Percentiles rank a stretch among this genome's conserved stretches.
Evolutionary conservation across 1,140 invertebrate genomes (phyloP).

Genomic region (Drosophila orena): DNA sequence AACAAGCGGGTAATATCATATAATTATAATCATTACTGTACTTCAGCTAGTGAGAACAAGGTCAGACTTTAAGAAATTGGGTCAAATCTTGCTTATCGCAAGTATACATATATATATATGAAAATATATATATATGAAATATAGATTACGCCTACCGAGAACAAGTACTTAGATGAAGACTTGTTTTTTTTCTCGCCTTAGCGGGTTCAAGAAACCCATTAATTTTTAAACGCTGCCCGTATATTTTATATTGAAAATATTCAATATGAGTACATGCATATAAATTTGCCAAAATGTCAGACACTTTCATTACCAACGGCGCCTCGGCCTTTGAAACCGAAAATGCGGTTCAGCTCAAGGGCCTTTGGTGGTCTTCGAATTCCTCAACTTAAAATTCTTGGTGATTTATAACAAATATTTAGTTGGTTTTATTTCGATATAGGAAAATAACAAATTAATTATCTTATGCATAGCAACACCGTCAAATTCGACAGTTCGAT

Average conservation of each 20-base stretch:
- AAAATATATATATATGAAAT: background rate
- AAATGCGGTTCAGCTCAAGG: slow-evolving; percentile 22
- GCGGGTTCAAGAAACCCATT: slow-evolving; percentile 67
- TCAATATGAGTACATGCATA: slow-evolving; percentile 1
- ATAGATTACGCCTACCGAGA: slow-evolving; percentile 1
- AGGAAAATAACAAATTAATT: slow-evolving; percentile 65
- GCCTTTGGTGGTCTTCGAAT: slow-evolving; percentile 19
- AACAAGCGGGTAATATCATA: background rate
- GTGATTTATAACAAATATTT: slow-evolving; percentile 68
- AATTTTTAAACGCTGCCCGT: slow-evolving; percentile 47
- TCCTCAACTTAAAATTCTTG: slow-evolving; percentile 20
- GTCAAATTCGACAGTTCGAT: slow-evolving; percentile 40
- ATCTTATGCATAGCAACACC: slow-evolving; percentile 56
- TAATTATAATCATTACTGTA: background rate
- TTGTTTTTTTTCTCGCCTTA: slow-evolving; percentile 21
- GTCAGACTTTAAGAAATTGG: slow-evolving; percentile 16
- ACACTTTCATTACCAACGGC: slow-evolving; percentile 47
- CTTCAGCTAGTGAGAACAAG: background rate
- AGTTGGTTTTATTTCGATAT: slow-evolving; percentile 61
- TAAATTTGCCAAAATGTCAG: slow-evolving; percentile 31
- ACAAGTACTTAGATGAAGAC: slow-evolving; percentile 35
- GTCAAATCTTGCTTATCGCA: slow-evolving; percentile 33
- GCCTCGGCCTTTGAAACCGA: slow-evolving; percentile 25
- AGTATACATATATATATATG: slow-evolving; percentile 1
- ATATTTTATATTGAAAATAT: slow-evolving; percentile 41